phyloP scores from a whole-genome alignment of 2,113 vertebrate species.

The Oceanodroma tethys region DNA sequence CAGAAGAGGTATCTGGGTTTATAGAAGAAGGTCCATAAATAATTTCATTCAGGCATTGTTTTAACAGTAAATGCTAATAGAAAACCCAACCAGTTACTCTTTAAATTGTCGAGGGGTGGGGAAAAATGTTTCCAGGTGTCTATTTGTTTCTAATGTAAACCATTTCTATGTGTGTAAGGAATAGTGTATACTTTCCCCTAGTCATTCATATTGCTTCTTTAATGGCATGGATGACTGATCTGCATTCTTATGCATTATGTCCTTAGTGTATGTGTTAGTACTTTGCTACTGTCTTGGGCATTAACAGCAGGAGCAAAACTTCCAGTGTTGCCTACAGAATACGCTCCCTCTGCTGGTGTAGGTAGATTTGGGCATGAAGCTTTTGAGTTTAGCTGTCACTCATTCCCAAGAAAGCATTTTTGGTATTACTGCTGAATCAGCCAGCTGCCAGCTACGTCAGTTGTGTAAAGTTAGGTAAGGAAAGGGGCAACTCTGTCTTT shows the following conservation, averaged over 20 bases:
- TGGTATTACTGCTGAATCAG: background rate
- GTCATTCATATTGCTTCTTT: background rate
- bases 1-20: background rate
- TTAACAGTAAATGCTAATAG: background rate
- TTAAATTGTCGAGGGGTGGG: background rate
- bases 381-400: background rate
- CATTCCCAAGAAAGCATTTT: background rate
- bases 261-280: no score
- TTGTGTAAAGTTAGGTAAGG: background rate
- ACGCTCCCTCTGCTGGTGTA: background rate
- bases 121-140: background rate
- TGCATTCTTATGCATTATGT: background rate
- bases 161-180: background rate
- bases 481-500: background rate
- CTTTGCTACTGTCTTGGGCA: fast-evolving
- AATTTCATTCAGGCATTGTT: background rate
- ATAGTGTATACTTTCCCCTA: background rate
- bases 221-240: background rate
- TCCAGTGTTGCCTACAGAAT: background rate
- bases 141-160: background rate
- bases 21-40: background rate
- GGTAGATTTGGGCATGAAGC: background rate
- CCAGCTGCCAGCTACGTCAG: background rate
- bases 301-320: background rate
- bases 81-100: background rate